Evolutionary conservation across 2,113 vertebrate species (phyloP), one percentile per base, ranked within the genome.

Genomic region (Mustela lutreola): DNA sequence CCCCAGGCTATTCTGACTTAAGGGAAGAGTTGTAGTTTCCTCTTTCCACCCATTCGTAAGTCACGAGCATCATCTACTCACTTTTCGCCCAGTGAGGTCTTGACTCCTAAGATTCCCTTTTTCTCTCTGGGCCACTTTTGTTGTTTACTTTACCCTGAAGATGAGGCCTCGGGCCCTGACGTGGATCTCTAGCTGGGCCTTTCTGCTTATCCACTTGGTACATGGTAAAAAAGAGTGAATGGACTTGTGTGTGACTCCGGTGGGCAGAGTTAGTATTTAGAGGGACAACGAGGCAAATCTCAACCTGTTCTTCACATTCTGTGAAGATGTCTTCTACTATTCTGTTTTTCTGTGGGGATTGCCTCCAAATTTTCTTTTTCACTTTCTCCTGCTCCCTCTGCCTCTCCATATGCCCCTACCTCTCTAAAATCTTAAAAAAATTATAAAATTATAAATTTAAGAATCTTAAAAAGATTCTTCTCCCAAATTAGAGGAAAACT

Each of bases 1-100:
- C 60, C 39, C 82, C 50, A 33, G 31, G 39, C 19, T 4, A 39
- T 88, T 95, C 11, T 87, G 75, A 95, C 11, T 87, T 83, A 33
- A 81, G 89, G 31, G 33, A 84, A 94, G 86, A 48, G 33, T 93
- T 82, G 15, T 36, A 88, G 28, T 88, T 96, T 87, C 15, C 39
- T 89, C 11, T 84, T 48, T 96, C 5, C 62, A 53, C 11, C 18
- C 9, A 56, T 33, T 28, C 5, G 10, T 21, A 4, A 39, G 31
- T 93, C n/a, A 63, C 71, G 45, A 28, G 36, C 33, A 58, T 87
- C 58, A 58, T 70, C 2, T 42, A 63, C 19, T 95, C 12, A 53
- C 8, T 92, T 87, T 93, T 83, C 42, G 50, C 19, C 6, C 53
- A 33, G 8, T 48, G 65, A 91, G 21, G 5, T 65, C 42, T 87